Percentiles rank a stretch among this genome's conserved stretches.
Evolutionary conservation across 2,113 vertebrate genomes (phyloP).

Genomic region (Notothenia rossii): DNA sequence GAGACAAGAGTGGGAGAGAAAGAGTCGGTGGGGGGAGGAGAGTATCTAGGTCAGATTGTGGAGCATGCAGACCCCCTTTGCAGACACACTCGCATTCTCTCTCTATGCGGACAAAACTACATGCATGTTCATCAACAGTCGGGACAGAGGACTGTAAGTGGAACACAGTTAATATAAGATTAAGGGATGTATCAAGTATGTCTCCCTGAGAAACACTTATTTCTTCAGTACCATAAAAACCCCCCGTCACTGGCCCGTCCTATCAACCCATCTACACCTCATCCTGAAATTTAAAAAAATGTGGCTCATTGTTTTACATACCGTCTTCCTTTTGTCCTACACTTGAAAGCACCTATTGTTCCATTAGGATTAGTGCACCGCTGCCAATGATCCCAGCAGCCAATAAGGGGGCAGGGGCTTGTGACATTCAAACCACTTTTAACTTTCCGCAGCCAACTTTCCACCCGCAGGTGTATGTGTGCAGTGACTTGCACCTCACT

Average conservation of each 20-base stretch:
- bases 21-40: slow-evolving; percentile 22
- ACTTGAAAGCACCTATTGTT: slow-evolving; percentile 18
- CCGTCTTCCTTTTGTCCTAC: slow-evolving; percentile 27
- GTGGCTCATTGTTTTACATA: slow-evolving; percentile 55
- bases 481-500: slow-evolving; percentile 17
- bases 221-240: slow-evolving; percentile 68
- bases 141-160: slow-evolving; percentile 21
- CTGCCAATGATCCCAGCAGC: slow-evolving; percentile 13
- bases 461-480: slow-evolving; percentile 26
- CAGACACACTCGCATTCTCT: slow-evolving; percentile 36
- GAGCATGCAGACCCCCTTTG: slow-evolving; percentile 62
- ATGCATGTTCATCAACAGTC: slow-evolving; percentile 45
- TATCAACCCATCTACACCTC: slow-evolving; percentile 14
- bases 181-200: slow-evolving; percentile 77
- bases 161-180: slow-evolving; percentile 55
- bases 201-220: slow-evolving; percentile 79
- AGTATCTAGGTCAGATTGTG: slow-evolving; percentile 76
- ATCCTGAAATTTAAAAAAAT: not conserved
- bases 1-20: slow-evolving; percentile 34
- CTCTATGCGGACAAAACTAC: slow-evolving; percentile 48
- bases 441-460: slow-evolving; percentile 44
- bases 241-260: slow-evolving; percentile 32
- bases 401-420: slow-evolving; percentile 20
- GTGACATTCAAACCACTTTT: slow-evolving; percentile 26
- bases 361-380: slow-evolving; percentile 15